Evolutionary conservation across 2,113 vertebrate genomes (phyloP).

Genomic region (Ctenomys sociabilis): DNA sequence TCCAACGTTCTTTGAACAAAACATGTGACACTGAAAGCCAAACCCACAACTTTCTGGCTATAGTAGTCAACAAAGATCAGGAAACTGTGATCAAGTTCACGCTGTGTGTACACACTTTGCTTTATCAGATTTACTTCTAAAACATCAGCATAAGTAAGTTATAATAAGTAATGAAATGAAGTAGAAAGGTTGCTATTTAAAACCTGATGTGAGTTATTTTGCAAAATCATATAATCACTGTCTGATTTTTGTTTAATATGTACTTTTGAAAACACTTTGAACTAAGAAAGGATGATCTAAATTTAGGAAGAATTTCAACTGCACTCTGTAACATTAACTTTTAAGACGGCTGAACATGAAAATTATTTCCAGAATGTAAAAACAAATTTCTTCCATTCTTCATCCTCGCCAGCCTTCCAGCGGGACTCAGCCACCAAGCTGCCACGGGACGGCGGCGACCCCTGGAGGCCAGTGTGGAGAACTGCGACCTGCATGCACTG

Average conservation of each 20-base stretch:
- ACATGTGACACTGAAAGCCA: background rate
- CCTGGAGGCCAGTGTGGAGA: background rate
- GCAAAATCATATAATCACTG: background rate
- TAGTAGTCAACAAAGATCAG: background rate
- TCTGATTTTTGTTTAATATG: background rate
- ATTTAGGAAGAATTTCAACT: background rate
- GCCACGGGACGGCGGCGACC: background rate
- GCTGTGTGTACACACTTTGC: accelerated
- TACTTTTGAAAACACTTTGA: background rate
- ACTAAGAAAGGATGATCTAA: background rate
- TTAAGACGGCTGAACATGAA: background rate
- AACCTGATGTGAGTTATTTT: background rate
- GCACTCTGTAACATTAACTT: background rate
- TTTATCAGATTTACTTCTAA: background rate
- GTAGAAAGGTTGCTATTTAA: background rate
- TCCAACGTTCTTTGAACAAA: background rate
- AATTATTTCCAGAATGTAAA: background rate
- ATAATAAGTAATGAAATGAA: background rate
- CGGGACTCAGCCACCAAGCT: background rate
- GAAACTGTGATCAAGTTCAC: background rate
- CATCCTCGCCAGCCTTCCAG: accelerated
- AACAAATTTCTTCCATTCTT: background rate
- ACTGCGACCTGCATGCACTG: background rate
- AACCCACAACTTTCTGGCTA: no score
- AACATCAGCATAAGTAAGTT: background rate